A percentile compares a stretch with the other conserved stretches of the same genome.
phyloP scores from a whole-genome alignment of 2,113 vertebrate species.

The Piaya cayana region DNA sequence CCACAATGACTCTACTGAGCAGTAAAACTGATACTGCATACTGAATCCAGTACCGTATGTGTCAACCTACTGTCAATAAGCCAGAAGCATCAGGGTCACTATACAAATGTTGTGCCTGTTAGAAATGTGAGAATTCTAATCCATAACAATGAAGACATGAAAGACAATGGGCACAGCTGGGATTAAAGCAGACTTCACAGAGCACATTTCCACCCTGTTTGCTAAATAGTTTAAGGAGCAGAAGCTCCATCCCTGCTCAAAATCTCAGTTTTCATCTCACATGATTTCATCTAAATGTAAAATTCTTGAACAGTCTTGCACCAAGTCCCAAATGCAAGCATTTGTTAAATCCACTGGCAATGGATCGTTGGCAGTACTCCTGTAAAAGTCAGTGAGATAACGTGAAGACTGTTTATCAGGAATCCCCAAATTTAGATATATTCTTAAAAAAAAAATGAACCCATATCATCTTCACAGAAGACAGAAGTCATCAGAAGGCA shows the following conservation, averaged over 20 bases:
- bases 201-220: neutral
- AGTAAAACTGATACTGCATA: neutral
- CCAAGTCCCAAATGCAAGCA: neutral
- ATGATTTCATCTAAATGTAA: neutral
- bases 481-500: neutral
- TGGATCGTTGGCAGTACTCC: neutral
- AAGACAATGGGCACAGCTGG: neutral
- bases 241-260: neutral
- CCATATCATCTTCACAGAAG: neutral
- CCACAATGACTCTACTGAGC: neutral
- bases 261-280: neutral
- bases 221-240: neutral
- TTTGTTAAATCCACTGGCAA: neutral
- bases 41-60: neutral
- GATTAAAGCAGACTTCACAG: neutral
- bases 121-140: neutral
- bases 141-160: neutral
- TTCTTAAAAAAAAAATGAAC: neutral
- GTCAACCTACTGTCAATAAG: neutral
- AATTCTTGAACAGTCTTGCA: neutral
- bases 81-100: neutral
- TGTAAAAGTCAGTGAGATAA: neutral
- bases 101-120: neutral
- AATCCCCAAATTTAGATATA: neutral
- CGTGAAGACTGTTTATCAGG: neutral